phyloP scores from a whole-genome alignment of 2,113 vertebrate species.

The Hydrochoerus hydrochaeris region DNA sequence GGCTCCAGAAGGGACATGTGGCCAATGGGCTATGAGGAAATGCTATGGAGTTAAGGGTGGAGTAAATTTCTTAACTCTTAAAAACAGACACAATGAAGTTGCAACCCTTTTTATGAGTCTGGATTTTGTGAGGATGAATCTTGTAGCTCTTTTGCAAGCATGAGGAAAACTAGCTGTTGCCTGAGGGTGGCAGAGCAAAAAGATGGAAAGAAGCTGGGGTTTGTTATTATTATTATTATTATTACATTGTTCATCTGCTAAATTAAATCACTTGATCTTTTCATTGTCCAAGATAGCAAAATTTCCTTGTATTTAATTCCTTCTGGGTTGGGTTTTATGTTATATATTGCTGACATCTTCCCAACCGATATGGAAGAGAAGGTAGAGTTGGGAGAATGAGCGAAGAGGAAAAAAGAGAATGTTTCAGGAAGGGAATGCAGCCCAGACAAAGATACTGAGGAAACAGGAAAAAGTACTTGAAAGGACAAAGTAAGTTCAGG shows the following conservation, averaged over 20 bases:
- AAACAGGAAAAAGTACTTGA: not conserved
- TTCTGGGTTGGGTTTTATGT: not conserved
- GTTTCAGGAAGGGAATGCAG: not conserved
- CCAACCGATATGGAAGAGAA: not conserved
- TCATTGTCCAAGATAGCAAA: not conserved
- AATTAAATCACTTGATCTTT: not conserved
- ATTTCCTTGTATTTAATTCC: not conserved
- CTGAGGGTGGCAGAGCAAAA: not conserved
- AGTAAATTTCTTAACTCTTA: not conserved
- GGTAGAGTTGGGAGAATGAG: not conserved
- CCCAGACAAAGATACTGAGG: not conserved
- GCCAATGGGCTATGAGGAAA: not conserved
- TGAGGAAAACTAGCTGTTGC: not conserved
- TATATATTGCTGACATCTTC: not conserved
- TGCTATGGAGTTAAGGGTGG: not conserved
- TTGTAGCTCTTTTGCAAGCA: not conserved
- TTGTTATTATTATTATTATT: not conserved
- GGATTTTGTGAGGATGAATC: not conserved
- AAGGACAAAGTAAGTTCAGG: too few species aligned
- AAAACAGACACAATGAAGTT: not conserved
- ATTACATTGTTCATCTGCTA: not conserved
- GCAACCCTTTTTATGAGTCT: not conserved
- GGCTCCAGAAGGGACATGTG: not conserved
- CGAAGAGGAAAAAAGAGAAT: not conserved
- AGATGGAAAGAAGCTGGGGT: not conserved